These are phyloP conservation scores for Pseudochromis fuscus DNA, from an alignment of 2,797 vertebrate species.

Conservation along the genomic window DNA sequence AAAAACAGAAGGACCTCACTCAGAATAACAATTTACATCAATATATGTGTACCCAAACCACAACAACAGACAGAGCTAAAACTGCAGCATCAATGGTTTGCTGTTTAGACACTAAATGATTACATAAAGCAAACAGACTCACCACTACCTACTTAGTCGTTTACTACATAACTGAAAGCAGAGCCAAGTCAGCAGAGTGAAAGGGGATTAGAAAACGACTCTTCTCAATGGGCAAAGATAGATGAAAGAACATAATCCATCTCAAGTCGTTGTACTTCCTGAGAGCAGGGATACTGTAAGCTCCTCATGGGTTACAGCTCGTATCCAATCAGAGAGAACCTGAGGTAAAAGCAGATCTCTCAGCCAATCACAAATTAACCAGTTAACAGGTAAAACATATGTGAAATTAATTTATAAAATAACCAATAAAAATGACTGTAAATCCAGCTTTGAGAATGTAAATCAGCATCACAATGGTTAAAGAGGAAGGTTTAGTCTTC, in stretches of 20 bases:
- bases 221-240: conserved; percentile 48
- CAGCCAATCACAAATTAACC: conserved; percentile 7
- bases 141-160: conserved; percentile 34
- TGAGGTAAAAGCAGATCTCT: not conserved
- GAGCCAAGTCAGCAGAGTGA: conserved; percentile 35
- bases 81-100: not conserved
- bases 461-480: not conserved
- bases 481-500: not conserved
- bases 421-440: not conserved
- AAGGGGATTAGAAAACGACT: conserved; percentile 67
- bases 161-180: conserved; percentile 22
- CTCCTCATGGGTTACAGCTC: conserved; percentile 1
- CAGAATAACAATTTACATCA: not conserved
- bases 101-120: not conserved
- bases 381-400: not conserved
- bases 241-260: conserved; percentile 49
- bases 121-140: conserved; percentile 40
- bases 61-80: not conserved
- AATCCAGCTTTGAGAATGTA: not conserved
- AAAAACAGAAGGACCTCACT: not conserved
- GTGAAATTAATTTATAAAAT: not conserved
- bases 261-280: conserved; percentile 30
- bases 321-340: conserved; percentile 7
- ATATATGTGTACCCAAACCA: conserved; percentile 11
- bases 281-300: conserved; percentile 26